Percentiles rank a stretch among this genome's conserved stretches.
Evolutionary conservation across 2,888 invertebrate genomes (phyloP).

Genomic region (Drosophila neotestacea): DNA sequence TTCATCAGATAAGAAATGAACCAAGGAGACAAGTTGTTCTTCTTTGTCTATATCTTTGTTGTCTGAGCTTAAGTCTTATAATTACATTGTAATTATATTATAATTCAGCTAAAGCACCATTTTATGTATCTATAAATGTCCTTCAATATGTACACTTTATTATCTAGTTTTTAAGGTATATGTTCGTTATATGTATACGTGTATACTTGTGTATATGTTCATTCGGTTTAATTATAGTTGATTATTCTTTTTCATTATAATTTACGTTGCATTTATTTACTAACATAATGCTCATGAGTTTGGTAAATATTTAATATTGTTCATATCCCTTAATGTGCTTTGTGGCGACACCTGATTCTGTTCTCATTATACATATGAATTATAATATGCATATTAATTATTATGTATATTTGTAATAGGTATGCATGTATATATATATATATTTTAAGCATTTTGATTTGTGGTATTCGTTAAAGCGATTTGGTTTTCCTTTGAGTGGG

Average conservation of each 20-base stretch:
- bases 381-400: conserved; percentile 26
- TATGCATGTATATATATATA: conserved; percentile 29
- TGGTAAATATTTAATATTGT: conserved; percentile 44
- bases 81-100: conserved; percentile 67
- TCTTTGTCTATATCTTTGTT: conserved; percentile 29
- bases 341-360: conserved; percentile 38
- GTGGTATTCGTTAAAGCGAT: conserved; percentile 76
- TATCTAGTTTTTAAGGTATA: conserved; percentile 61
- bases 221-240: conserved; percentile 41
- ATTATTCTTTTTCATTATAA: conserved; percentile 30
- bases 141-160: conserved; percentile 57
- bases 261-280: conserved; percentile 14
- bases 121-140: conserved; percentile 67
- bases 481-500: conserved; percentile 54
- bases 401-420: conserved; percentile 28
- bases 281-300: conserved; percentile 26
- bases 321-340: conserved; percentile 11
- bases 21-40: conserved; percentile 32
- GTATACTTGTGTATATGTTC: conserved; percentile 50
- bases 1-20: conserved; percentile 33
- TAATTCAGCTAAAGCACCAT: conserved; percentile 85
- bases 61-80: conserved; percentile 62
- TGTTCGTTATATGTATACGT: conserved; percentile 62
- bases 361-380: conserved; percentile 26
- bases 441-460: conserved; percentile 73